Base-by-base conservation (phyloP, 53 echinoderm and acorn worm genomes). In the Antedon mediterranea region DNA sequence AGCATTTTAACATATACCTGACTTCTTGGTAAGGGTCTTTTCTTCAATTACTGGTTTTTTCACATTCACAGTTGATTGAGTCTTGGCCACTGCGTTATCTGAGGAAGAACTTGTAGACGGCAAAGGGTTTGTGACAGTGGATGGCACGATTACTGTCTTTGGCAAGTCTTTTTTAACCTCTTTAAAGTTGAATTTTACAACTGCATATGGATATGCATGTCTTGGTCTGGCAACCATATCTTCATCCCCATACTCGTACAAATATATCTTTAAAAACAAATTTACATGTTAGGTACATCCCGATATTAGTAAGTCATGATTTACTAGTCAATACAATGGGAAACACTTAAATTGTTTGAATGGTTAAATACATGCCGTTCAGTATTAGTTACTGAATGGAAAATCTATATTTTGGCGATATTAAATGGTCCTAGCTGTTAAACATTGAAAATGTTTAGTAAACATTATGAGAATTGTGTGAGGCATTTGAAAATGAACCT, bases 231-330 rank as follows among this genome's bases (percentile, higher is more conserved):
- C 73, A 29, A 82, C 88, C 79, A 92, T 88, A 42, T 92, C 89
- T 71, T 90, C 71, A 5, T 92, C 92, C 14, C 90, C 98, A 85
- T 87, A 97, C 86, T 97, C 92, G 84, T 90, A 97, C 27, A 92
- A 32, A 71, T 88, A 97, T 23, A 97, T 85, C 97, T 97, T 79
- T 18, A 43, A 32, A 71, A 44, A 4, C 79, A 72, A 84, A 33
- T 33, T 78, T 6, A 80, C 13, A 78, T 57, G 28, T 43, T 14
- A 82, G 0, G 75, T 43, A 71, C 43, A 28, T 15, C 33, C 31
- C 73, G 13, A 7, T 15, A 11, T 31, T 30, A 30, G 30, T 73
- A 14, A 26, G 26, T 14, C 23, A 26, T 13, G 73, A 73, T 13
- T 30, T 14, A 76, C 31, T 0, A 28, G 76, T 76, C 33, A 30